Evolutionary conservation across 2,888 invertebrate species (phyloP), one percentile per base, ranked within the genome.

Genomic region (Sesamia inferens): DNA sequence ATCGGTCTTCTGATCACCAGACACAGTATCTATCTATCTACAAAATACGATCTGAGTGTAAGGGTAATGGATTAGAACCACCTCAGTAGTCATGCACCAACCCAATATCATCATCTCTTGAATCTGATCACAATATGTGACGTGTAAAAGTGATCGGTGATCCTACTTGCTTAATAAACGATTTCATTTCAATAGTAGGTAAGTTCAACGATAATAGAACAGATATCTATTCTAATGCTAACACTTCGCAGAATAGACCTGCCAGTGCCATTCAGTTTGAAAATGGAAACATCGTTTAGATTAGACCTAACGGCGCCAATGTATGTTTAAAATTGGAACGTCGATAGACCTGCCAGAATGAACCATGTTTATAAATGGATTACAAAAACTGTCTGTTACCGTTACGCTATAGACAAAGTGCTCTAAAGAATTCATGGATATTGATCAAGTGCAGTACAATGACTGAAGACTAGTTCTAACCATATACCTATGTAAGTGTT

Each of bases 21-120:
- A 48, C 16, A 48, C 48, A 48, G 19, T 19, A 54, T 54, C 54
- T n/a, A n/a, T n/a, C 31, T 70, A 71, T 51, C 59, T 72, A 16
- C 10, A n/a, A 0, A 48, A 48, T 3, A 48, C 48, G 19, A 48
- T 48, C 7, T 19, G 19, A 48, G 16, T 16, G 48, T 48, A 48
- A 48, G 7, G 14, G 22, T 31, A 72, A 59, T 71, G 13, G 24
- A 72, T 72, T 44, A 59, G 24, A 72, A 10, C 39, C 13, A 57
- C 39, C 31, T 13, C 22, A 71, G 4, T 39, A 5, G 24, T 24
- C 47, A n/a, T n/a, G n/a, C 61, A 31, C n/a, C 8, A 13, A n/a
- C 13, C 16, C 47, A 24, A 59, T 59, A 59, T 57, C 44, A 47
- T n/a, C 31, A 39, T 44, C 31, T 16, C 44, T 42, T 11, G 22